Conservation (phyloP, 2,113 vertebrate species). For the Catharus fuscescens region DNA sequence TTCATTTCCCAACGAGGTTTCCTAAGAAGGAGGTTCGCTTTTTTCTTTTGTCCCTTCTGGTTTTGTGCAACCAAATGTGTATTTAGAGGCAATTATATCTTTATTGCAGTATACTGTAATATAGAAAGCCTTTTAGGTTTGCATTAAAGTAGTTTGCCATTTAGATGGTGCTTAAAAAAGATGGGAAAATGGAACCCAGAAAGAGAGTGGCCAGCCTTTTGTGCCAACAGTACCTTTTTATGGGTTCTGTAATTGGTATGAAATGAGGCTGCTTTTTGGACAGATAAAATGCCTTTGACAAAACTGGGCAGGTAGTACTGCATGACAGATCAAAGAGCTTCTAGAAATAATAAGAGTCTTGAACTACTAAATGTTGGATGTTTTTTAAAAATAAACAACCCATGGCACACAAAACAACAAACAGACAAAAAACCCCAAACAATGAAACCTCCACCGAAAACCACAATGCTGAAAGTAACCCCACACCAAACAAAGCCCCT, state of each 20-base stretch:
- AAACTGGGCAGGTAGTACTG: background rate
- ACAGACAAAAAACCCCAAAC: background rate
- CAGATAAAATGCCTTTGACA: background rate
- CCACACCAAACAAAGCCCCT: background rate
- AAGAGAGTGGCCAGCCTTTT: background rate
- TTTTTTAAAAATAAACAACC: background rate
- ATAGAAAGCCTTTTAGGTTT: background rate
- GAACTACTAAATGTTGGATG: background rate
- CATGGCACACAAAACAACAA: background rate
- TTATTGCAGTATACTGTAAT: background rate
- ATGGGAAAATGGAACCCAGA: background rate
- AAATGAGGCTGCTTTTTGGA: background rate
- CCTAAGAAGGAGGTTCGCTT: conserved; percentile 74
- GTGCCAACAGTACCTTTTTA: background rate
- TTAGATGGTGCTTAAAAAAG: background rate
- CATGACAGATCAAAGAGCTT: background rate
- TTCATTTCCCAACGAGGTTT: conserved; percentile 76
- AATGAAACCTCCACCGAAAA: background rate
- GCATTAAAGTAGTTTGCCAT: background rate
- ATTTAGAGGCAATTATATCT: background rate
- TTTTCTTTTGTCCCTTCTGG: background rate
- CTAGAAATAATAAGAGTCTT: background rate
- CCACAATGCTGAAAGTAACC: background rate
- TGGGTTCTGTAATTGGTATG: background rate
- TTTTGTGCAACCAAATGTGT: background rate